A percentile compares a stretch with the other conserved stretches of the same genome.
These are phyloP conservation scores for Lates calcarifer DNA, from an alignment of 2,113 vertebrate species.

Conservation along the genomic window DNA sequence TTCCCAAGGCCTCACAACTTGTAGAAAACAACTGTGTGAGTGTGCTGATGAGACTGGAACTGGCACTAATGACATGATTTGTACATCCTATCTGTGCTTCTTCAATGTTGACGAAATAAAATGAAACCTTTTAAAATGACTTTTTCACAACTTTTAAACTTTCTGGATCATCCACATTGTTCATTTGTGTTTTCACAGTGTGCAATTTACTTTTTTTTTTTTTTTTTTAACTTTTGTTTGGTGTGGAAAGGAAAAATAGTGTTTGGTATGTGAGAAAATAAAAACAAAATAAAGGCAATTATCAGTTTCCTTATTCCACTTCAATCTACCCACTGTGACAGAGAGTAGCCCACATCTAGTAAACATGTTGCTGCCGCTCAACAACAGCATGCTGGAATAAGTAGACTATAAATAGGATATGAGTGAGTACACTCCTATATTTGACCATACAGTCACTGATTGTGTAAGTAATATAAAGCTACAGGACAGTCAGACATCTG, in stretches of 20 bases:
- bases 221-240: no score
- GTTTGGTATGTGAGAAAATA: not conserved
- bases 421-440: slow-evolving; percentile 25
- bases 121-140: not conserved
- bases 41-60: not conserved
- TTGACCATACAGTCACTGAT: slow-evolving; percentile 20
- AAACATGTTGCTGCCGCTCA: slow-evolving; percentile 56
- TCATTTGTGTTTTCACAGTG: no score
- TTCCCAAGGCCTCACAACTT: slow-evolving; percentile 11
- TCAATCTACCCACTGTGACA: not conserved
- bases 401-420: slow-evolving; percentile 64
- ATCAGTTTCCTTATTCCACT: not conserved
- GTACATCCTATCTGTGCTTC: not conserved
- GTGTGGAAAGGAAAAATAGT: not conserved
- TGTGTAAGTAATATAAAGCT: slow-evolving; percentile 6
- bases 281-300: fast-evolving
- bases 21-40: not conserved
- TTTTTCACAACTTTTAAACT: not conserved
- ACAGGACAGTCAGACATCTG: not conserved
- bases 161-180: not conserved
- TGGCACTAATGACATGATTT: not conserved
- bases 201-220: no score
- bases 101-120: not conserved
- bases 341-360: slow-evolving; percentile 3
- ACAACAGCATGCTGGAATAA: slow-evolving; percentile 45